Evolutionary conservation across 2,797 vertebrate species (phyloP), one percentile per base, ranked within the genome.

Genomic region (Pseudotriccus pelzelni): DNA sequence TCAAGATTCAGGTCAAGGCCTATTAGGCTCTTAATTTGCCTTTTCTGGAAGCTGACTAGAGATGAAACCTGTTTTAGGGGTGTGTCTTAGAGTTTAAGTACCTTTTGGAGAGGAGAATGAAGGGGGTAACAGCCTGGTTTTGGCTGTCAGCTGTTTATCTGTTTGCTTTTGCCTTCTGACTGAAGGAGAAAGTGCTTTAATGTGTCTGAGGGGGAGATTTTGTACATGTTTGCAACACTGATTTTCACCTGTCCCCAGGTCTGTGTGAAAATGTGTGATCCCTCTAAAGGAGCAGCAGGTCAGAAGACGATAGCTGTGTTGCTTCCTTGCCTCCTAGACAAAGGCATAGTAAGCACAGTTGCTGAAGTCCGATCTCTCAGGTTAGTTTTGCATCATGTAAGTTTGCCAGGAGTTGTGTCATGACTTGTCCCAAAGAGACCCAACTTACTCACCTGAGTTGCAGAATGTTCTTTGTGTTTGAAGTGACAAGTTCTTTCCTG

Each of bases 211-310:
- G 12, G 39, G 12, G 11, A 62, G 21, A 6, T 68, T 56, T 55
- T 85, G 23, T 43, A 25, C 11, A 2, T n/a, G 21, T 34, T 76
- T 64, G 37, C 62, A 67, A 12, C 21, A 10, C 73, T 60, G 59
- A 53, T 86, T 95, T 43, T 93, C 37, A 8, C 21, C 70, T 97
- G 27, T 96, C 49, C 58, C 79, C 83, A 99, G 99, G 99, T 99
- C 87, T 99, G 99, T 91, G 98, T 99, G 91, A 99, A 99, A 95
- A 99, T 99, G 98, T 99, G 99, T 82, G 99, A 99, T 95, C 99
- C 99, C 8, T 97, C 98, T 28, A 98, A 98, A 97, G 99, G 99
- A 84, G 98, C 98, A 46, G 97, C 98, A 19, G 99, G 99, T 81
- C 99, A 99, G 98, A 99, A 97, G 96, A 99, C 98, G 0, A 98